Conservation (phyloP, 1,140 invertebrate genomes). For the Lepidurus couesii region DNA sequence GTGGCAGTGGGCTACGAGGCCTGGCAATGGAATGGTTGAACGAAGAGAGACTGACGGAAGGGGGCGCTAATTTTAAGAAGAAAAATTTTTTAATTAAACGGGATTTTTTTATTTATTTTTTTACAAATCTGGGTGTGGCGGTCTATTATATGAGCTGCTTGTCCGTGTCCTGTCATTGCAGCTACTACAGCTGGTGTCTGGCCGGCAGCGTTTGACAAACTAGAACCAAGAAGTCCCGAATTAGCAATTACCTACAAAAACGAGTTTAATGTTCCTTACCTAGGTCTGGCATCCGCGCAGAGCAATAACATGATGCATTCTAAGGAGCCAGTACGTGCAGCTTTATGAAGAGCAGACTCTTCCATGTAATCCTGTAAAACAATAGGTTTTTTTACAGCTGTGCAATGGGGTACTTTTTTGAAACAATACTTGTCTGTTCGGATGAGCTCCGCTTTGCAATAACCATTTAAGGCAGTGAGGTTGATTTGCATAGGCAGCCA, state of each 20-base stretch:
- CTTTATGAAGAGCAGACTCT: conserved; percentile 25
- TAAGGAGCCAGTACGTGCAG: conserved; percentile 24
- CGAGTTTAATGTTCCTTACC: background rate
- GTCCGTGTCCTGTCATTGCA: background rate
- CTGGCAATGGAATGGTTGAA: conserved; percentile 14
- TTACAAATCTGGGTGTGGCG: background rate
- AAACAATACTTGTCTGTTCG: background rate
- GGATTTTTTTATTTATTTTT: no score
- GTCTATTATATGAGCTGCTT: background rate
- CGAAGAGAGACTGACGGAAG: background rate
- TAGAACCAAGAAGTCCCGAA: background rate
- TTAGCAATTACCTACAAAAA: background rate
- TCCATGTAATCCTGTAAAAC: conserved; percentile 19
- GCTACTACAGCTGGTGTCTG: conserved; percentile 6
- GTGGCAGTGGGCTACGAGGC: conserved; percentile 2
- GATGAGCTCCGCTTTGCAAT: conserved; percentile 24
- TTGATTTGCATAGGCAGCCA: conserved; percentile 28
- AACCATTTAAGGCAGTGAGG: conserved; percentile 29
- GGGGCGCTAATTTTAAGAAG: background rate
- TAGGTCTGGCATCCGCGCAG: conserved; percentile 13
- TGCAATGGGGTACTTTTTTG: background rate
- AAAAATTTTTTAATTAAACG: background rate
- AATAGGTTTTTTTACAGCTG: background rate
- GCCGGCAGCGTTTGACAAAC: background rate
- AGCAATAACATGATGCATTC: conserved; percentile 21